A percentile compares a stretch with the other conserved stretches of the same genome.
Conservation (phyloP, 2,888 invertebrate species). For the Hyposoter dolosus region DNA sequence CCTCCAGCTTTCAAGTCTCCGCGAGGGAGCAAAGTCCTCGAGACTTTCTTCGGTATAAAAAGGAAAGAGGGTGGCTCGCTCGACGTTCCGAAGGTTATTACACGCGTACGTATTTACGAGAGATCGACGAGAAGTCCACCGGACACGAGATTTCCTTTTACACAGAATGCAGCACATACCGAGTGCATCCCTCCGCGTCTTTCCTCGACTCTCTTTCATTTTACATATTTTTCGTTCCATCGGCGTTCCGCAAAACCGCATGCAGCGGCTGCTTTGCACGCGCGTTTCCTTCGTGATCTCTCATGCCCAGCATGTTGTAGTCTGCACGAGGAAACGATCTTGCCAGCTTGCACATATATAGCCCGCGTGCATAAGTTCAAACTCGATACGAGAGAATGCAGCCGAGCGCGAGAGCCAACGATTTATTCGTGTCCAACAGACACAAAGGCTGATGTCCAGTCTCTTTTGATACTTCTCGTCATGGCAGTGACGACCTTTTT, state of each 20-base stretch:
- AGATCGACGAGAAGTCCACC: slow-evolving; percentile 6
- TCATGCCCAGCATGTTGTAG: slow-evolving; percentile 21
- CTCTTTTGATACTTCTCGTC: background rate
- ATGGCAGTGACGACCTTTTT: background rate
- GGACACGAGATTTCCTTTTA: slow-evolving; percentile 33
- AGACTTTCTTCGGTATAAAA: slow-evolving; percentile 6
- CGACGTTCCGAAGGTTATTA: slow-evolving; percentile 24
- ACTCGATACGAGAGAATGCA: slow-evolving; percentile 59
- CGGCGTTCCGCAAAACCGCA: background rate
- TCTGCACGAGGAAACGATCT: slow-evolving; percentile 34
- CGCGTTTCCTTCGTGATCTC: slow-evolving; percentile 35
- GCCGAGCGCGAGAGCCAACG: slow-evolving; percentile 28
- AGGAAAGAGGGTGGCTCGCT: background rate
- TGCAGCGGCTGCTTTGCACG: slow-evolving; percentile 7
- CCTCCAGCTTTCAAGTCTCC: slow-evolving; percentile 7
- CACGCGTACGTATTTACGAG: slow-evolving; percentile 23
- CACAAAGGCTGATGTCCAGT: slow-evolving; percentile 5
- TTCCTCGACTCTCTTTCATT: slow-evolving; percentile 17
- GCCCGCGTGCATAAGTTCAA: slow-evolving; percentile 57
- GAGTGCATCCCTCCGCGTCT: background rate
- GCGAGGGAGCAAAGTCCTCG: background rate
- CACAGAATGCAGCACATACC: slow-evolving; percentile 12
- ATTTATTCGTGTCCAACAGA: slow-evolving; percentile 10
- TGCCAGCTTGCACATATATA: slow-evolving; percentile 36
- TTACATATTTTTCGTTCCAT: slow-evolving; percentile 13